phyloP scores from a whole-genome alignment of 2,797 vertebrate genomes.

The Trachops cirrhosus region DNA sequence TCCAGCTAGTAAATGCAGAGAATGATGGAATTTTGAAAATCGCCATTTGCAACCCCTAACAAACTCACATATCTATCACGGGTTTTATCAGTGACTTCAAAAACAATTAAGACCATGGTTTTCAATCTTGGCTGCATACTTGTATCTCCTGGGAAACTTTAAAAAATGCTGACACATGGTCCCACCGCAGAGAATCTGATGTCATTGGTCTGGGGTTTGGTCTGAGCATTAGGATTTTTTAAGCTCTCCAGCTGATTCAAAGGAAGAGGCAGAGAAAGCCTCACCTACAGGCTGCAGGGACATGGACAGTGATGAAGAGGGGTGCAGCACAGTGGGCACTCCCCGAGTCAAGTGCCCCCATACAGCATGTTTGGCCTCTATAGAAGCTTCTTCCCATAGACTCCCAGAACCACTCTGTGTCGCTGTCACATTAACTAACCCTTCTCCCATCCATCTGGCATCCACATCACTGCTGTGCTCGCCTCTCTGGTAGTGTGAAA shows the following conservation, averaged over 20 bases:
- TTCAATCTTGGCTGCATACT: background rate
- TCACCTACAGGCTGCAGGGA: background rate
- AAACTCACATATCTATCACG: background rate
- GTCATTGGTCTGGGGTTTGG: background rate
- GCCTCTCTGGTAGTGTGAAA: background rate
- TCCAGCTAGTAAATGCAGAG: background rate
- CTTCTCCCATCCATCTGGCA: background rate
- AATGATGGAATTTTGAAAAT: slow-evolving; percentile 39
- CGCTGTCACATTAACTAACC: background rate
- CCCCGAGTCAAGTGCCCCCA: background rate
- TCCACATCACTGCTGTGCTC: background rate
- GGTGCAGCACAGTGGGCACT: background rate
- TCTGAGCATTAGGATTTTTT: background rate
- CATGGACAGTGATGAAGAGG: background rate
- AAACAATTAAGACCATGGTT: too few relatives aligned
- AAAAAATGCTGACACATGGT: background rate
- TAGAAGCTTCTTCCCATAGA: background rate
- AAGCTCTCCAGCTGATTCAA: background rate
- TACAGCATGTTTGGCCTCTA: background rate
- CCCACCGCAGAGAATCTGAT: background rate
- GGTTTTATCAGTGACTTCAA: background rate
- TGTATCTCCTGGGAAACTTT: background rate
- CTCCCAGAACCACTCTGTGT: background rate
- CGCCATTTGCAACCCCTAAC: background rate
- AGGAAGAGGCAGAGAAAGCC: background rate